phyloP scores from a whole-genome alignment of 2,797 vertebrate genomes.

The Gobio occitaniae region DNA sequence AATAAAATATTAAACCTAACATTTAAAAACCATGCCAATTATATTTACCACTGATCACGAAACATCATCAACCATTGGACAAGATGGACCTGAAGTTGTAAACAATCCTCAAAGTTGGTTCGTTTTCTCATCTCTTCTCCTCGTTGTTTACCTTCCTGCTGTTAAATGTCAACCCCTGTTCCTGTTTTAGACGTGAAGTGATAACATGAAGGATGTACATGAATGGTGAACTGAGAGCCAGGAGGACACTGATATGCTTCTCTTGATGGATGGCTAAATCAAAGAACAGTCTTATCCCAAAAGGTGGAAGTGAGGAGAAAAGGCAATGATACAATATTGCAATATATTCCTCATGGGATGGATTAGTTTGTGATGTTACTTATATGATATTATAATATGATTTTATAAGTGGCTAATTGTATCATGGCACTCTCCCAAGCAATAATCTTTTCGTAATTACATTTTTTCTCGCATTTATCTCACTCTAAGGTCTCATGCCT shows the following conservation, averaged over 20 bases:
- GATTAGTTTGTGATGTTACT: constrained; percentile 30
- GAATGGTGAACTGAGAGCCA: neutral
- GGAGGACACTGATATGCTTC: constrained; percentile 13
- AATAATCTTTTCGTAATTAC: constrained; percentile 40
- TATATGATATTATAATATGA: constrained; percentile 38
- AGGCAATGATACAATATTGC: constrained; percentile 22
- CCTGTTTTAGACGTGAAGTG: constrained; percentile 9
- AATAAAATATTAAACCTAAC: neutral
- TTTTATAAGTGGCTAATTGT: constrained; percentile 42
- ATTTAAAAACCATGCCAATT: neutral
- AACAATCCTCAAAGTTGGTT: neutral
- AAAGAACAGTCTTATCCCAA: constrained; percentile 18
- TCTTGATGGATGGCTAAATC: constrained; percentile 17
- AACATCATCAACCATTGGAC: neutral
- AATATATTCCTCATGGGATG: neutral
- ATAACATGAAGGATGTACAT: constrained; percentile 3
- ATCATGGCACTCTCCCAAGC: constrained; percentile 16
- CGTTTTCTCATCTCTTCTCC: constrained; percentile 1
- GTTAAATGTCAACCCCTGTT: constrained; percentile 15
- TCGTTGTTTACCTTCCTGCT: neutral
- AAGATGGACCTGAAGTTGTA: neutral
- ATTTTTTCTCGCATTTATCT: constrained; percentile 27
- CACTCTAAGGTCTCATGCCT: constrained; percentile 30
- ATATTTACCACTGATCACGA: neutral
- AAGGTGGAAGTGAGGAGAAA: neutral